These are phyloP conservation scores for Pomatorhinus ruficollis DNA, from an alignment of 2,113 vertebrate genomes.

Conservation along the genomic window DNA sequence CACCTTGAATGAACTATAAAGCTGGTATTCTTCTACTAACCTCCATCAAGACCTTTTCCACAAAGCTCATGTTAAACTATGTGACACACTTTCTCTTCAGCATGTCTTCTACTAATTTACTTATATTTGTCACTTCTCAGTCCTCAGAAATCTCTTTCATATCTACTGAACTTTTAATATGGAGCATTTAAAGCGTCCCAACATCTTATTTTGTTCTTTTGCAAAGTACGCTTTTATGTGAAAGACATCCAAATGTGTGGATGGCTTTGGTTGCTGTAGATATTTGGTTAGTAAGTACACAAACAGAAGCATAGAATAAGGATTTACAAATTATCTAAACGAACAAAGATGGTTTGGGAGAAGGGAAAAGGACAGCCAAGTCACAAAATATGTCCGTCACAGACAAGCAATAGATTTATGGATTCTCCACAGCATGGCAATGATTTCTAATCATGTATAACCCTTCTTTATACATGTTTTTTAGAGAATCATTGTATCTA, in stretches of 20 bases:
- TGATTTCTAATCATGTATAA: neutral
- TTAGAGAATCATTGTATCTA: neutral
- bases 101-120: neutral
- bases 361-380: neutral
- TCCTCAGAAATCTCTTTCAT: neutral
- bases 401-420: neutral
- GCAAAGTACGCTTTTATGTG: neutral
- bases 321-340: neutral
- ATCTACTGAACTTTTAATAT: neutral
- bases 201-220: neutral
- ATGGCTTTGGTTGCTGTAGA: neutral
- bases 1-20: neutral
- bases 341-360: neutral
- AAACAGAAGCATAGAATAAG: neutral
- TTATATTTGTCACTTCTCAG: neutral
- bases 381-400: neutral
- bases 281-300: neutral
- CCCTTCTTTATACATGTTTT: rapidly evolving
- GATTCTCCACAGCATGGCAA: neutral
- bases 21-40: neutral
- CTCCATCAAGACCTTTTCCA: neutral
- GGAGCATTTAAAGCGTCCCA: neutral
- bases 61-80: neutral
- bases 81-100: neutral
- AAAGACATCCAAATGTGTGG: neutral